phyloP scores from a whole-genome alignment of 1,140 invertebrate genomes.

The Ephestia elutella region DNA sequence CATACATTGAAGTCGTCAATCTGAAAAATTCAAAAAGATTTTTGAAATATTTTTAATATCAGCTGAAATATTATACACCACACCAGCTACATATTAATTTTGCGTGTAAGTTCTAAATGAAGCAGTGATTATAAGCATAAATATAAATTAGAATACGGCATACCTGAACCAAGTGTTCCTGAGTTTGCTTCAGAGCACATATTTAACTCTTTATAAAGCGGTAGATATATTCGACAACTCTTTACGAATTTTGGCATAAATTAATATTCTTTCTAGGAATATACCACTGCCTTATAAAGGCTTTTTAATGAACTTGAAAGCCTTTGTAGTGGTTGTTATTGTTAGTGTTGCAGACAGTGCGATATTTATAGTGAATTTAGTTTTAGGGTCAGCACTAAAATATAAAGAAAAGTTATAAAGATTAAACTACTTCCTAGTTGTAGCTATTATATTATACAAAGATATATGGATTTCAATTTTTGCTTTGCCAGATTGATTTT shows the following conservation, averaged over 20 bases:
- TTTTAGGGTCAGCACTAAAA: not conserved
- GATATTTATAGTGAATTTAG: constrained; percentile 7
- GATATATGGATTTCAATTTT: too few species aligned
- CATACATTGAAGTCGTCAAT: constrained; percentile 13
- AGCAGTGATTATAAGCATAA: constrained; percentile 25
- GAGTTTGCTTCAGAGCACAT: constrained; percentile 14
- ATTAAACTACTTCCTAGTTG: too few species aligned
- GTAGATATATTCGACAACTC: not conserved
- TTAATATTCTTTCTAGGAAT: not conserved
- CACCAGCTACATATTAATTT: constrained; percentile 30
- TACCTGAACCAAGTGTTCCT: constrained; percentile 45
- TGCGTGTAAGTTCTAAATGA: constrained; percentile 29
- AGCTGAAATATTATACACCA: constrained; percentile 14
- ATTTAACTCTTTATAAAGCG: not conserved
- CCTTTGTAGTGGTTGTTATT: constrained; percentile 4
- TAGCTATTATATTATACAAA: too few species aligned
- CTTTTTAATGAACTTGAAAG: not conserved
- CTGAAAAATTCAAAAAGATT: constrained; percentile 35
- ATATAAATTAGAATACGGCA: constrained; percentile 26
- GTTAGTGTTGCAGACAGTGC: not conserved
- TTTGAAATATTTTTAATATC: constrained; percentile 6
- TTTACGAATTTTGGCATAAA: not conserved
- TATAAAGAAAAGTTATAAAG: too few species aligned
- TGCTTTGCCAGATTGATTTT: too few species aligned
- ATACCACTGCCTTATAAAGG: constrained; percentile 1